Evolutionary conservation across 2,888 invertebrate genomes (phyloP), one percentile per base, ranked within the genome.

Genomic region (Prosapia bicincta): DNA sequence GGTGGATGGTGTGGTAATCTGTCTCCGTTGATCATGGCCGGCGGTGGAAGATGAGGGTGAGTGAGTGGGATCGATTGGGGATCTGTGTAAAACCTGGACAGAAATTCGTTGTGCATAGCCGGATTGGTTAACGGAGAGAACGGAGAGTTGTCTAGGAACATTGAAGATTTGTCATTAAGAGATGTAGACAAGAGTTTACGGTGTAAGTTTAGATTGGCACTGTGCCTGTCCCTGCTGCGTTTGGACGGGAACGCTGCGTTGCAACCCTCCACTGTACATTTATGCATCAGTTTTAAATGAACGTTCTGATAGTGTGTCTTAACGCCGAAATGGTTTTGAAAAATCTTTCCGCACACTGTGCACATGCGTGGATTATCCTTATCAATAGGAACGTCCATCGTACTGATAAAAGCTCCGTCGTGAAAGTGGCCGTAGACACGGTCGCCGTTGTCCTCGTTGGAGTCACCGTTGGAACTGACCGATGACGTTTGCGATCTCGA

Each of bases 241-340:
- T 96, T 97, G 0, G 97, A 97, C 5, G 96, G 94, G 84, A 98
- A 98, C 0, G 96, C 94, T 0, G 97, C 97, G 85, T 94, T 94
- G 84, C 98, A 98, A 0, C 97, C 97, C 80, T 97, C 97, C 26
- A 96, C 93, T 82, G 93, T 95, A 86, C 98, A 98, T 83, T 94
- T 95, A 86, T 97, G 97, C 93, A 97, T 95, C 77, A 97, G 86
- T 86, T 98, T 98, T 72, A 98, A 90, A 85, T 98, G 98, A 10
- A 96, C 94, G 85, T 95, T 97, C 87, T 97, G 97, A 85, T 96
- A 98, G 84, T 98, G 98, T 0, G 95, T 94, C 86, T 97, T 97
- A 26, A 97, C 91, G 71, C 95, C 93, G 83, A 96, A 97, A 82
- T 95, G 93, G 83, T 96, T 98, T 85, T 95, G 96, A 85, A 97